Evolutionary conservation across 2,797 vertebrate genomes (phyloP).

Genomic region (Sternarchorhynchus goeldii): DNA sequence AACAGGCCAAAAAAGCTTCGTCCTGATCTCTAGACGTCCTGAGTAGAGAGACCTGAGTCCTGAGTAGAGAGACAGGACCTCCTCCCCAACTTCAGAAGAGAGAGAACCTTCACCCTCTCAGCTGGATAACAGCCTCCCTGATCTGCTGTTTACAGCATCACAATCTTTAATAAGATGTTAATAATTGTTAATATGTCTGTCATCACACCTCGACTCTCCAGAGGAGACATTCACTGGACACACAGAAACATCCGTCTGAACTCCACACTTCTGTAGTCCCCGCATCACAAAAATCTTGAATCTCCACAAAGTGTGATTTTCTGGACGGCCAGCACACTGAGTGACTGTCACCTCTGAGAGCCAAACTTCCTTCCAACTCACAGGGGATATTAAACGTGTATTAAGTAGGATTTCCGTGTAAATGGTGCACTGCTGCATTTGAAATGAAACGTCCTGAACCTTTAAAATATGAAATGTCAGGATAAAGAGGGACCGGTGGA

Average conservation of each 20-base stretch:
- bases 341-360: no score
- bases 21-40: constrained; percentile 23
- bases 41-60: background rate
- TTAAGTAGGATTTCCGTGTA: no score
- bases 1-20: constrained; percentile 9
- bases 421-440: no score
- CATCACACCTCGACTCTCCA: constrained; percentile 29
- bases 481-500: no score
- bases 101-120: constrained; percentile 2
- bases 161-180: constrained; percentile 29
- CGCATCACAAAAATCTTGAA: background rate
- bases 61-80: constrained; percentile 25
- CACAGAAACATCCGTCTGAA: no score
- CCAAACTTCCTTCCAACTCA: no score
- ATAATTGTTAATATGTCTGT: no score
- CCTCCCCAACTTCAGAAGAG: constrained; percentile 25
- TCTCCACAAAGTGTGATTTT: background rate
- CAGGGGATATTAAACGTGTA: no score
- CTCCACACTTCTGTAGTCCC: background rate
- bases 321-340: no score
- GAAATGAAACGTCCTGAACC: no score
- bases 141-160: constrained; percentile 41
- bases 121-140: constrained; percentile 34
- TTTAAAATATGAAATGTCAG: no score
- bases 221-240: background rate